Conservation (phyloP, 2,888 invertebrate genomes). For the Chouioia cunea region DNA sequence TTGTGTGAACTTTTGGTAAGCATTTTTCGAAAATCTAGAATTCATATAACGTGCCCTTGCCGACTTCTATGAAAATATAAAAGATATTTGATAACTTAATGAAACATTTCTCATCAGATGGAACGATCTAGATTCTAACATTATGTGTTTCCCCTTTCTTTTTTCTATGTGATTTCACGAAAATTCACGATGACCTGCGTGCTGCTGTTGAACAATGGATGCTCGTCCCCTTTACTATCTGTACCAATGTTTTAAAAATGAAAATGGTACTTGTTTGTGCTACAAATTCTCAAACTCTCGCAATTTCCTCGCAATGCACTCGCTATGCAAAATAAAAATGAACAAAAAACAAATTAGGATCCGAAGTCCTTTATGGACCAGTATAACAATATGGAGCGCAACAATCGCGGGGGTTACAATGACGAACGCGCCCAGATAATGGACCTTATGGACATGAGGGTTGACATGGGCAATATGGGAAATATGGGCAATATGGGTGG, state of each 20-base stretch:
- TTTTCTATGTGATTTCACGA: conserved; percentile 70
- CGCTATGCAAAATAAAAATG: no score
- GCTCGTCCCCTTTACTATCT: conserved; percentile 56
- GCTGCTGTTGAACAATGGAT: conserved; percentile 69
- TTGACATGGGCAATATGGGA: conserved; percentile 66
- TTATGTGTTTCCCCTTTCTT: conserved; percentile 68
- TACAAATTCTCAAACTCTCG: conserved; percentile 27
- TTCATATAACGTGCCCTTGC: conserved; percentile 1
- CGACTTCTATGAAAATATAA: conserved; percentile 24
- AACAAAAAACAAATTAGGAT: conserved; percentile 57
- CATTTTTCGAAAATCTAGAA: conserved; percentile 36
- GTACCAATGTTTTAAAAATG: conserved; percentile 36
- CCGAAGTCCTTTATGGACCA: conserved; percentile 70
- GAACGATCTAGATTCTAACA: conserved; percentile 61
- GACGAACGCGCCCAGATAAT: conserved; percentile 67
- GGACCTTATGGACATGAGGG: conserved; percentile 68
- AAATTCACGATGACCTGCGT: conserved; percentile 68
- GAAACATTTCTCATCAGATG: no score
- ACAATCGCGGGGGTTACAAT: conserved; percentile 65
- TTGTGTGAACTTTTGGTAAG: not conserved
- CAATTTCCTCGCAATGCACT: conserved; percentile 1
- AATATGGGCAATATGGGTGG: conserved; percentile 51
- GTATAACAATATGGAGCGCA: conserved; percentile 67
- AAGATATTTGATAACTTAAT: no score
- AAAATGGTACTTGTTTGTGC: conserved; percentile 17